Percentiles rank a stretch among this genome's conserved stretches.
These are phyloP conservation scores for Temnothorax longispinosus DNA, from an alignment of 1,140 invertebrate species.

Conservation along the genomic window DNA sequence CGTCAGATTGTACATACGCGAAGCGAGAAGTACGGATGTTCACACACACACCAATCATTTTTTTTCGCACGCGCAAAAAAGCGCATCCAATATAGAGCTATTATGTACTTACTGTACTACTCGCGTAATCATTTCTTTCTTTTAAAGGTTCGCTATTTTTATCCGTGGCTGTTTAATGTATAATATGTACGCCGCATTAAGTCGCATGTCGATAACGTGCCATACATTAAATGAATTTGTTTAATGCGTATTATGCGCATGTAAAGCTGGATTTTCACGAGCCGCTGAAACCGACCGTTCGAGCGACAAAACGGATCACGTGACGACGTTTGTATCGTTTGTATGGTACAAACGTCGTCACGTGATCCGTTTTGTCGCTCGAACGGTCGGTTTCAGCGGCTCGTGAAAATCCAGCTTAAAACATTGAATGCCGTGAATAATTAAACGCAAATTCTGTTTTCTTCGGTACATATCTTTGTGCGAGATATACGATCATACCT, in stretches of 20 bases:
- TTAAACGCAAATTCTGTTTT: neutral
- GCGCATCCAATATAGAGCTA: neutral
- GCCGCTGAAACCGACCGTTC: too few species aligned
- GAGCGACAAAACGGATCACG: too few species aligned
- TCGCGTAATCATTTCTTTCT: neutral
- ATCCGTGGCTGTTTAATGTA: neutral
- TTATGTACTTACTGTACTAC: neutral
- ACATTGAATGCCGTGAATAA: neutral
- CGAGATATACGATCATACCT: conserved; percentile 25
- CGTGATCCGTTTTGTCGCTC: too few species aligned
- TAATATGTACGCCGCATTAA: neutral
- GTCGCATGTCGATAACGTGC: neutral
- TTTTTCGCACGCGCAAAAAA: neutral
- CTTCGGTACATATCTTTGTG: conserved; percentile 27
- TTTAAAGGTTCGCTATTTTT: too few species aligned
- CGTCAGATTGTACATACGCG: neutral
- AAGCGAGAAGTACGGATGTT: neutral
- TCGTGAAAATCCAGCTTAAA: too few species aligned
- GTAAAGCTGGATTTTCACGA: too few species aligned
- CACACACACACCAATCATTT: neutral
- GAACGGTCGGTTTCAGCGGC: too few species aligned
- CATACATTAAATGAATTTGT: neutral
- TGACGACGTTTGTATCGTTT: too few species aligned
- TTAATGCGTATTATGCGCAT: neutral
- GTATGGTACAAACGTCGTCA: too few species aligned